Percentiles rank a stretch among this genome's conserved stretches.
These are phyloP conservation scores for Drosophila kepulauana DNA, from an alignment of 1,140 invertebrate genomes.

Conservation along the genomic window DNA sequence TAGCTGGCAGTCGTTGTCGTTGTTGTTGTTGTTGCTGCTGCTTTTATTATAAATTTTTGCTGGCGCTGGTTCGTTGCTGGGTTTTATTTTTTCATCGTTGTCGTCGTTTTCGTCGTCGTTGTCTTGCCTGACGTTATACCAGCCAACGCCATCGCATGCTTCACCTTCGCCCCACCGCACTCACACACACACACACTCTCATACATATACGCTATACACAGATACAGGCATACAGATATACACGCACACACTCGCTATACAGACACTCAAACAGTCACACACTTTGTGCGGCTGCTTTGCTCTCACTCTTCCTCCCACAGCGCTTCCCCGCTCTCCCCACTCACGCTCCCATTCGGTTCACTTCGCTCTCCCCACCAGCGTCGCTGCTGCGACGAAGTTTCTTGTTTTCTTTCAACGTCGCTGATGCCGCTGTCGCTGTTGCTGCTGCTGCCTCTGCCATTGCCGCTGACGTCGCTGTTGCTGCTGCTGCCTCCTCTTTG, in stretches of 20 bases:
- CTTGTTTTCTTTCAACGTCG: slow-evolving; percentile 75
- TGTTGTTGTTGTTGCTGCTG: slow-evolving; percentile 47
- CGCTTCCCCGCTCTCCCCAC: slow-evolving; percentile 14
- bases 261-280: slow-evolving; percentile 52
- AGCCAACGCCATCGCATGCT: slow-evolving; percentile 75
- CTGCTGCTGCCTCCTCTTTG: slow-evolving; percentile 52
- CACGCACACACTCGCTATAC: slow-evolving; percentile 11
- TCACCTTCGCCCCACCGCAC: slow-evolving; percentile 79
- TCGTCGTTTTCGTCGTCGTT: slow-evolving; percentile 53
- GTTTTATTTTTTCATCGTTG: slow-evolving; percentile 48
- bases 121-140: slow-evolving; percentile 66
- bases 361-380: slow-evolving; percentile 37
- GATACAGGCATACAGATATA: slow-evolving; percentile 11
- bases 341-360: slow-evolving; percentile 18
- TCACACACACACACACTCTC: slow-evolving; percentile 35
- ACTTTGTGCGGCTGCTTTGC: slow-evolving; percentile 66
- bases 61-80: slow-evolving; percentile 68
- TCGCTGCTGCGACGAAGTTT: slow-evolving; percentile 64
- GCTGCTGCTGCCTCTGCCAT: slow-evolving; percentile 11
- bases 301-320: slow-evolving; percentile 6
- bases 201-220: slow-evolving; percentile 20
- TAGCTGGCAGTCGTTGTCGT: slow-evolving; percentile 41
- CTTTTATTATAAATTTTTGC: slow-evolving; percentile 78
- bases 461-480: slow-evolving; percentile 30
- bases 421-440: slow-evolving; percentile 42